Base-by-base conservation (phyloP, 37 sponge, comb jelly and placozoan genomes). In the Trichoplax adhaerens region DNA sequence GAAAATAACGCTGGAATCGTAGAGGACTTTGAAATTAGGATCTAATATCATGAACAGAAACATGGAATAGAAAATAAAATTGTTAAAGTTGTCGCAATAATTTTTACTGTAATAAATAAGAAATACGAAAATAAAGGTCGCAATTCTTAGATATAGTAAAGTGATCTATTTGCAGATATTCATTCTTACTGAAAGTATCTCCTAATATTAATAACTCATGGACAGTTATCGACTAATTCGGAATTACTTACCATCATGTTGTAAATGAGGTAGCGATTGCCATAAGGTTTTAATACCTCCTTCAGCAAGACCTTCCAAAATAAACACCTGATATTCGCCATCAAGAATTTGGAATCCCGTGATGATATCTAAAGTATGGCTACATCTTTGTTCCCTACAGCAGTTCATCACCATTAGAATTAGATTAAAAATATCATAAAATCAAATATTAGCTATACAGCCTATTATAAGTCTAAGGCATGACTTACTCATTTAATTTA, bases 321-420 rank as follows among this genome's bases (percentile, higher is more conserved):
- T 77, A 48, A 93, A 49, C n/a, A 93, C 73, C 75, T 88, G 86
- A 0, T 59, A 51, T 48, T 77, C 62, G 6, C 82, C 76, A 60
- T 93, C 94, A 53, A 70, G 59, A 7, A 87, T 76, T 48, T 91
- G 91, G 74, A 85, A 83, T 0, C 91, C 91, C 50, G 87, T 91
- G 50, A 91, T 69, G 58, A 82, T 66, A 29, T 29, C 29, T 29
- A 29, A 29, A 29, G 29, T 29, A 29, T 29, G 29, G 29, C 29
- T 29, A 29, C 29, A 29, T 29, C 29, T 29, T 29, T 29, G 29
- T 29, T 29, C 29, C 29, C 29, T 29, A 29, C 29, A 29, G 29
- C 29, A 29, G 29, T 29, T 29, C 29, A 29, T 29, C 29, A 29
- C 29, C 29, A 29, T 29, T 29, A 29, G 29, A 29, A 29, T 29